phyloP scores from a whole-genome alignment of 2,888 invertebrate genomes.

The Noctua fimbriata region DNA sequence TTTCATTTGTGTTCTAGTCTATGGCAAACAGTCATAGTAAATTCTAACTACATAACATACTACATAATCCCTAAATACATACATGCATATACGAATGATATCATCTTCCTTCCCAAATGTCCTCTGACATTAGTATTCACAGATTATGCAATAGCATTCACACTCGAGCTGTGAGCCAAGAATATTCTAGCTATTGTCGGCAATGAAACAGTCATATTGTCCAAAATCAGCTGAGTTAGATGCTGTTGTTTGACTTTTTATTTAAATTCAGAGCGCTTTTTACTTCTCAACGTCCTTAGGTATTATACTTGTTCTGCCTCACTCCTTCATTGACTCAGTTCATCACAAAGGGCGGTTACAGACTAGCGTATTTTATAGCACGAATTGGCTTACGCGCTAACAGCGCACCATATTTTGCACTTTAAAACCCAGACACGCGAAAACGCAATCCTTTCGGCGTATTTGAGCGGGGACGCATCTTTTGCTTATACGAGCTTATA shows the following conservation, averaged over 20 bases:
- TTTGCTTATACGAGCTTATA: no score
- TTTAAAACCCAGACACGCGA: no score
- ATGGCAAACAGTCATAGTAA: not conserved
- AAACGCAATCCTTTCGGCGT: no score
- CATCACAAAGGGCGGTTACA: no score
- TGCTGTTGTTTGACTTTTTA: not conserved
- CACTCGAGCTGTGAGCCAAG: not conserved
- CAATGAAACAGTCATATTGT: slow-evolving; percentile 2
- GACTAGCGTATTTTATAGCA: no score
- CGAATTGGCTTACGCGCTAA: no score
- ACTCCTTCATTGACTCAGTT: no score
- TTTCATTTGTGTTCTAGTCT: not conserved
- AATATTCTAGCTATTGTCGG: slow-evolving; percentile 5
- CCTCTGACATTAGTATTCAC: slow-evolving; percentile 28
- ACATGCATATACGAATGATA: not conserved
- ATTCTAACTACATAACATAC: not conserved
- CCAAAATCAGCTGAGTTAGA: not conserved
- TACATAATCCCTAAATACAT: not conserved
- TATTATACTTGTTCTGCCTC: no score
- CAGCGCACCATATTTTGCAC: no score
- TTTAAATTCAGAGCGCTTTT: no score
- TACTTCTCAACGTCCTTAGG: no score
- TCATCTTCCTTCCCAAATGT: slow-evolving; percentile 18
- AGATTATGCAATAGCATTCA: slow-evolving; percentile 25
- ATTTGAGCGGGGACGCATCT: no score